Percentiles rank a stretch among this genome's conserved stretches.
These are phyloP conservation scores for Melanargia galathea DNA, from an alignment of 2,888 invertebrate genomes.

Conservation along the genomic window DNA sequence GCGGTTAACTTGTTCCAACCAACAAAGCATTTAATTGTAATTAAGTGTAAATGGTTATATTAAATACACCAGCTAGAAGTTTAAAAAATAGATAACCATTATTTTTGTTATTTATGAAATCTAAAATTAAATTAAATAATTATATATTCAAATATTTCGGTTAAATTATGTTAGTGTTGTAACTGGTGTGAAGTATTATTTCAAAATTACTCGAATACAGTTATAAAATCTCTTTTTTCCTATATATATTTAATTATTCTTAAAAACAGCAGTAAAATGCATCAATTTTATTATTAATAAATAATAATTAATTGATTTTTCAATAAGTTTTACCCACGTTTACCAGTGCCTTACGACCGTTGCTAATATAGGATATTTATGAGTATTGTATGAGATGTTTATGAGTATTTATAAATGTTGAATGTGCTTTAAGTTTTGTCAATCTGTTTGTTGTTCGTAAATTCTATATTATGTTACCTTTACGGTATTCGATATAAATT, in stretches of 20 bases:
- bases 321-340: conserved; percentile 40
- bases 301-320: conserved; percentile 31
- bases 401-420: conserved; percentile 22
- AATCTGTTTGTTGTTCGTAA: conserved; percentile 34
- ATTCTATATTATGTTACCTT: conserved; percentile 36
- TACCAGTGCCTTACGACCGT: conserved; percentile 61
- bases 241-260: not conserved
- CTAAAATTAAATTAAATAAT: not conserved
- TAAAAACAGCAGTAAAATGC: not conserved
- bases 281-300: not conserved
- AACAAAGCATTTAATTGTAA: conserved; percentile 20
- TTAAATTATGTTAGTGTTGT: too few relatives aligned
- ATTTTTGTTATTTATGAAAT: not conserved
- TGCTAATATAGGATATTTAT: conserved; percentile 42
- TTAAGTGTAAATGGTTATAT: conserved; percentile 27
- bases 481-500: not conserved
- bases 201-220: conserved; percentile 9
- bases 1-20: not conserved
- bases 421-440: conserved; percentile 19
- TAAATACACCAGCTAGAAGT: conserved; percentile 1
- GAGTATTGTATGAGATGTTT: conserved; percentile 1
- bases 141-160: not conserved
- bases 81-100: conserved; percentile 3
- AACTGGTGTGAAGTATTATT: not conserved
- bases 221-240: not conserved